Conservation (phyloP, 2,888 invertebrate genomes). For the Sinohyriopsis cumingii region DNA sequence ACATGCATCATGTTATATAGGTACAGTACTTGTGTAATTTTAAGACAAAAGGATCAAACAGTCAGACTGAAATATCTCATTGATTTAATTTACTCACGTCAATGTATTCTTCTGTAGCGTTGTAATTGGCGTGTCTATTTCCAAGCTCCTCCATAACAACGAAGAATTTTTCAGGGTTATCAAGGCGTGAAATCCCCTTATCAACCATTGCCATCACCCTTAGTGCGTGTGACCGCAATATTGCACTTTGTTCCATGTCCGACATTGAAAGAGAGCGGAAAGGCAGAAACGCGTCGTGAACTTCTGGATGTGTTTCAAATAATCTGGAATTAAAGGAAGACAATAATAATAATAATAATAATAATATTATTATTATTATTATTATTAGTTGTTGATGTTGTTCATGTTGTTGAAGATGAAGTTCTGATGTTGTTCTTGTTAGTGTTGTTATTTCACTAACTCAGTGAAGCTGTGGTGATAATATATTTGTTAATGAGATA, state of each 20-base stretch:
- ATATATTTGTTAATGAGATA: no score
- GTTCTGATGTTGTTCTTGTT: no score
- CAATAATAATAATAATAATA: not conserved
- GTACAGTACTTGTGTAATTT: no score
- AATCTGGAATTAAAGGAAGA: conserved; percentile 67
- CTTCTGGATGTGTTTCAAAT: conserved; percentile 76
- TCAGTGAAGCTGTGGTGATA: no score
- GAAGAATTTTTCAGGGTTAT: conserved; percentile 74
- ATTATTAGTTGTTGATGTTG: no score
- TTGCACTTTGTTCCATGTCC: conserved; percentile 74
- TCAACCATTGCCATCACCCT: conserved; percentile 76
- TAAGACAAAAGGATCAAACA: no score
- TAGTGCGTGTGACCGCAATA: conserved; percentile 74
- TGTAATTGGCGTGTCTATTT: conserved; percentile 73
- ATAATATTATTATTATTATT: not conserved
- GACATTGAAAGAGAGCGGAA: conserved; percentile 73
- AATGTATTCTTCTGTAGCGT: conserved; percentile 74
- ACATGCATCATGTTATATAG: no score
- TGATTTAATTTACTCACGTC: conserved; percentile 71
- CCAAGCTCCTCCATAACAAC: conserved; percentile 73
- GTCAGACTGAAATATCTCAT: no score
- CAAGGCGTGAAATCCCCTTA: conserved; percentile 74
- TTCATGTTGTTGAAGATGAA: no score
- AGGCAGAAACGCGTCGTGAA: conserved; percentile 74
- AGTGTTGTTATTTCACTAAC: no score